A percentile compares a stretch with the other conserved stretches of the same genome.
Evolutionary conservation across 2,888 invertebrate species (phyloP).

Genomic region (Eristalis pertinax): DNA sequence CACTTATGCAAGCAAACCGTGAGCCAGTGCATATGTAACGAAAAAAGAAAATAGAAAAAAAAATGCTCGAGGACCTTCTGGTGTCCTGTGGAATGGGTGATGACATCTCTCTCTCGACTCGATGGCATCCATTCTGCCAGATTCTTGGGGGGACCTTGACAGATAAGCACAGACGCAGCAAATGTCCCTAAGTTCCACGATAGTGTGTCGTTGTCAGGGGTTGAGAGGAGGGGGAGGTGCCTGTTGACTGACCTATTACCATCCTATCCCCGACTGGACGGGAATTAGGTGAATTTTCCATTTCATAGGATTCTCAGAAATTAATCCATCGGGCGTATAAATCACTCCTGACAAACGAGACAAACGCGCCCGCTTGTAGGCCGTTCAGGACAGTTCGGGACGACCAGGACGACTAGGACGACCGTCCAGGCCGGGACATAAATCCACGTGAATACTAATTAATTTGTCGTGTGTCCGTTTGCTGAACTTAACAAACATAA

Average conservation of each 20-base stretch:
- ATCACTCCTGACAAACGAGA: conserved; percentile 62
- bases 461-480: conserved; percentile 49
- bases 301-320: conserved; percentile 56
- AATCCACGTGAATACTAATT: conserved; percentile 61
- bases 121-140: too few species aligned
- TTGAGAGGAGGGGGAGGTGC: background rate
- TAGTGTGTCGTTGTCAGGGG: too few species aligned
- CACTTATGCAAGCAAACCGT: too few species aligned
- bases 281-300: conserved; percentile 32
- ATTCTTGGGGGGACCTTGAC: too few species aligned
- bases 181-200: background rate
- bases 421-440: conserved; percentile 29
- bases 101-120: too few species aligned
- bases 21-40: too few species aligned
- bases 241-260: conserved; percentile 47
- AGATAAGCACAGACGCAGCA: too few species aligned
- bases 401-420: too few species aligned
- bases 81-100: too few species aligned
- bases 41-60: too few species aligned
- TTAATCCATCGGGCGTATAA: conserved; percentile 53
- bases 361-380: background rate
- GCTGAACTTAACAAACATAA: conserved; percentile 24
- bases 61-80: too few species aligned
- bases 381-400: background rate
- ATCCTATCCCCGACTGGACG: background rate